Evolutionary conservation across 2,113 vertebrate genomes (phyloP), one percentile per base, ranked within the genome.

Genomic region (Aegypius monachus): DNA sequence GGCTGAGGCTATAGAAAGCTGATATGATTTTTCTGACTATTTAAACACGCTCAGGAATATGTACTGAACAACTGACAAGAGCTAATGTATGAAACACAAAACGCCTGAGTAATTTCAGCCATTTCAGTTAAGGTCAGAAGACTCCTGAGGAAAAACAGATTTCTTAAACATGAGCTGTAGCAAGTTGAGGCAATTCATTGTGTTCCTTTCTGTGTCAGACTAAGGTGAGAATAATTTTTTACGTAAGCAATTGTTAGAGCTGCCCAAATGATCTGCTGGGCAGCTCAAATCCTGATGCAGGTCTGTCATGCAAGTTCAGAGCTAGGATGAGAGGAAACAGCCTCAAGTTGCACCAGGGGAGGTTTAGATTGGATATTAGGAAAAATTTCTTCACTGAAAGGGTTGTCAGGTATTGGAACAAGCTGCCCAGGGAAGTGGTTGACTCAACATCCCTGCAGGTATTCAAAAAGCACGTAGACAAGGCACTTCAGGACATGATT

Each of bases 61-160:
- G 14, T 74, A 80, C 29, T 31, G 4, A 73, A 58, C 18, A 81
- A 38, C 52, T 73, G 84, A 91, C 73, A 95, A 81, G 14, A 86
- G 25, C 10, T 88, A 79, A 81, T 53, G 23, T 47, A 48, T 16
- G 34, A 94, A 92, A 70, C 23, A 83, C 87, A 90, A 86, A 96
- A 88, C 27, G 23, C 19, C 32, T 80, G 48, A 34, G 6, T 62
- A 96, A 94, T 94, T 94, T 86, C 73, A 81, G 80, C 31, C 7
- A 5, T 92, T 92, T 88, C 59, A 75, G 81, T 68, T 93, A 90
- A 90, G 75, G 71, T 90, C 85, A 93, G 45, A 94, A 81, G 45
- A 72, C 18, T 86, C 56, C 63, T 55, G 29, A 81, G 62, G 53
- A 86, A 91, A 93, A 87, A 34, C 21, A 90, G 58, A 4, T 50